phyloP scores from a whole-genome alignment of 2,113 vertebrate genomes.

The Lycocorax pyrrhopterus region DNA sequence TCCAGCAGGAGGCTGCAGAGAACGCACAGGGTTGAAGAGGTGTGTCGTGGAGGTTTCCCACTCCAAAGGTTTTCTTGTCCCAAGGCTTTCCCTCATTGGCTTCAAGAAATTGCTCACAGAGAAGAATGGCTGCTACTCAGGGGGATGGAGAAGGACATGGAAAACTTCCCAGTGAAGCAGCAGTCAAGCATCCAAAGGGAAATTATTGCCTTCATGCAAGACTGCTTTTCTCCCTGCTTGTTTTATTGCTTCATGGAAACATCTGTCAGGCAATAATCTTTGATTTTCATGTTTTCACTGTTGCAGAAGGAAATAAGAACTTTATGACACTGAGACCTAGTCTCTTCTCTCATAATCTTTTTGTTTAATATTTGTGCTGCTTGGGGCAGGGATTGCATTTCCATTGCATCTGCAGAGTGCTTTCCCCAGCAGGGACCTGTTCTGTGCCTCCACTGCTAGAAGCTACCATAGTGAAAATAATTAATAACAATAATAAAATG shows the following conservation, averaged over 20 bases:
- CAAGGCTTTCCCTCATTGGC: not conserved
- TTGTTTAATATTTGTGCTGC: not conserved
- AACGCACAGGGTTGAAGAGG: fast-evolving
- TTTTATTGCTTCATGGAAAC: slow-evolving; percentile 38
- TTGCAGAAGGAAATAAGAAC: slow-evolving; percentile 1
- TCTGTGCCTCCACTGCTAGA: not conserved
- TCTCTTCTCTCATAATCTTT: not conserved
- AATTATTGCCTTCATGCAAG: slow-evolving; percentile 20
- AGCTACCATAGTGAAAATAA: slow-evolving; percentile 14
- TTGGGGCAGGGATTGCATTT: not conserved
- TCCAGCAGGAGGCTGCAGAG: not conserved
- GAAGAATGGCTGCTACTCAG: not conserved
- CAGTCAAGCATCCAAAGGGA: not conserved
- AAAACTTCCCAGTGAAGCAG: not conserved
- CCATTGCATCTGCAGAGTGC: not conserved
- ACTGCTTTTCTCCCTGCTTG: not conserved
- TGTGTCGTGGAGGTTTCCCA: not conserved
- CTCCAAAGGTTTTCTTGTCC: not conserved
- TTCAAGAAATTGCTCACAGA: not conserved
- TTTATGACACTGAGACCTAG: not conserved
- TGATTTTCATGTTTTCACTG: not conserved
- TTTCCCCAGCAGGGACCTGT: not conserved
- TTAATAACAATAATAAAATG: not conserved
- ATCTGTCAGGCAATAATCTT: slow-evolving; percentile 20
- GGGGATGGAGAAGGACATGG: not conserved